A percentile compares a stretch with the other conserved stretches of the same genome.
These are phyloP conservation scores for Dendrocopos noguchii DNA, from an alignment of 2,113 vertebrate genomes.

Conservation along the genomic window DNA sequence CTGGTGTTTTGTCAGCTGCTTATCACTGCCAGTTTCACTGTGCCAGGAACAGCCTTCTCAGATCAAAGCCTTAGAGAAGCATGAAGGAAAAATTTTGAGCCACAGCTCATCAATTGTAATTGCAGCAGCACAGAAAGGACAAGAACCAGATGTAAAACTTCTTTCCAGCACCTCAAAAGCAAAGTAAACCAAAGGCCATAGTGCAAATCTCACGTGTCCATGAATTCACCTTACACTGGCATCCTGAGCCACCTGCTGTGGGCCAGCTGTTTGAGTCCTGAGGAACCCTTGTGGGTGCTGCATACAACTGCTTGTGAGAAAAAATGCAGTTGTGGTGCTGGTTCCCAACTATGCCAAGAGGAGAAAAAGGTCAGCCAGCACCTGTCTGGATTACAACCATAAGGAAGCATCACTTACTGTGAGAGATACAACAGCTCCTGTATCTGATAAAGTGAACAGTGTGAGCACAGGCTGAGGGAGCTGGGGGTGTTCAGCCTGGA, in stretches of 20 bases:
- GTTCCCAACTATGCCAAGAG: no score
- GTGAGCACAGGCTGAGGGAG: no score
- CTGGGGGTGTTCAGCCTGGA: no score
- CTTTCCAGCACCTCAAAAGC: background rate
- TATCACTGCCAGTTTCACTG: background rate
- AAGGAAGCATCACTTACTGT: no score
- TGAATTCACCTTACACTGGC: background rate
- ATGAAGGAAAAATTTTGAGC: background rate
- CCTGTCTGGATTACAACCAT: no score
- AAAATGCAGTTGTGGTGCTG: no score
- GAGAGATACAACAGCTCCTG: no score
- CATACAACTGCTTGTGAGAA: no score
- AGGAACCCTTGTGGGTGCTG: background rate
- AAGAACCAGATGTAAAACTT: background rate
- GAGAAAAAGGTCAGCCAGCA: no score
- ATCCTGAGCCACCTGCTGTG: background rate
- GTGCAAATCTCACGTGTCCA: background rate
- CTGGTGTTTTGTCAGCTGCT: background rate
- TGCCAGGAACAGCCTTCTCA: background rate
- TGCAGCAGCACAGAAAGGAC: background rate
- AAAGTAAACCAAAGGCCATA: background rate
- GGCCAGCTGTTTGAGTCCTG: background rate
- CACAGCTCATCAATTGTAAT: background rate
- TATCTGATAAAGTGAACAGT: no score
- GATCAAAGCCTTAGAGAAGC: background rate